phyloP scores from a whole-genome alignment of 2,113 vertebrate species.

The Dermatemys mawii region DNA sequence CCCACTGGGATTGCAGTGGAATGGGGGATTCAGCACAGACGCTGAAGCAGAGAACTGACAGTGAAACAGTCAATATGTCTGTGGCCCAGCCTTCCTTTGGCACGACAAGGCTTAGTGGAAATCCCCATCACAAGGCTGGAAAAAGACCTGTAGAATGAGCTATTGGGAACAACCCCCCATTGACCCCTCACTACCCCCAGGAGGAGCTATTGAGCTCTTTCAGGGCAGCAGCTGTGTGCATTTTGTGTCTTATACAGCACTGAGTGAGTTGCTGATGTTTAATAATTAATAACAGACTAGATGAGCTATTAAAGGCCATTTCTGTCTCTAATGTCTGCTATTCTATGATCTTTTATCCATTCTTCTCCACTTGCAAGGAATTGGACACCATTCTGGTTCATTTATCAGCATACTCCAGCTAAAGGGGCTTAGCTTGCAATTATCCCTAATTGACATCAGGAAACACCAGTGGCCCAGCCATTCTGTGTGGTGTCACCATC shows the following conservation, averaged over 20 bases:
- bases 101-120: neutral
- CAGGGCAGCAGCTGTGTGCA: neutral
- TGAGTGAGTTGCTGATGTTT: neutral
- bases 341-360: neutral
- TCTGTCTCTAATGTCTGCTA: neutral
- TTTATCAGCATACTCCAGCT: neutral
- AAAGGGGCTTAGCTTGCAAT: neutral
- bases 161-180: neutral
- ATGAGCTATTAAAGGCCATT: neutral
- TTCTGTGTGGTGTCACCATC: too few relatives aligned
- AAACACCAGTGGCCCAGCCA: neutral
- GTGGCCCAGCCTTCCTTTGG: neutral
- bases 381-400: neutral
- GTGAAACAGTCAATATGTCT: neutral
- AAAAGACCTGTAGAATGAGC: neutral
- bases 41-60: neutral
- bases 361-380: neutral
- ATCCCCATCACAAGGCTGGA: neutral
- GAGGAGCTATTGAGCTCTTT: neutral
- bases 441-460: neutral
- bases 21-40: neutral
- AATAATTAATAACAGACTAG: neutral
- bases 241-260: neutral
- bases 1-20: neutral
- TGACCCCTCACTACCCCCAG: accelerated